Percentiles rank a stretch among this genome's conserved stretches.
phyloP scores from a whole-genome alignment of 1,140 invertebrate genomes.

The Frieseomelitta varia region DNA sequence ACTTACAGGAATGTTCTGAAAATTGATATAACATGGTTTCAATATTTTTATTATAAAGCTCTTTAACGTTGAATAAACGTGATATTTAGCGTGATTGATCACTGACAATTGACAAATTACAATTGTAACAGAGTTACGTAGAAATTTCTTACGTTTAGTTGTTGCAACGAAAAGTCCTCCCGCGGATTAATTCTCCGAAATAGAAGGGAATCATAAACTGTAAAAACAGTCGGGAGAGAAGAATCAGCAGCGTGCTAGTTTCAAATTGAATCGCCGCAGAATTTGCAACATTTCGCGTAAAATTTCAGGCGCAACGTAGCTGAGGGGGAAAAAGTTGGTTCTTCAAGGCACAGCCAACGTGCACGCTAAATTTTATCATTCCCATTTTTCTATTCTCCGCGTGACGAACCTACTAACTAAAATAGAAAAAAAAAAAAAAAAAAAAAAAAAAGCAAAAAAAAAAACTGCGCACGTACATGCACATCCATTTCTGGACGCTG shows the following conservation, averaged over 20 bases:
- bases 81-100: too few species aligned
- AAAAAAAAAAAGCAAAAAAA: not conserved
- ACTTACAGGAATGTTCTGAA: too few species aligned
- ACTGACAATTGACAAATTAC: too few species aligned
- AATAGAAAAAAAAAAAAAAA: not conserved
- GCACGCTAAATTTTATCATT: slow-evolving; percentile 26
- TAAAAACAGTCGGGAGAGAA: not conserved
- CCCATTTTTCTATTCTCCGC: slow-evolving; percentile 24
- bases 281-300: not conserved
- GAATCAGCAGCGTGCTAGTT: not conserved
- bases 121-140: not conserved
- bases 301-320: not conserved
- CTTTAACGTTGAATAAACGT: too few species aligned
- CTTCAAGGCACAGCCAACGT: not conserved
- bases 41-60: too few species aligned
- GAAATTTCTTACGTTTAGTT: not conserved
- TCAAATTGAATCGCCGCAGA: not conserved
- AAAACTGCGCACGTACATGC: too few species aligned
- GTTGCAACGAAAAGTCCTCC: not conserved
- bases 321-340: slow-evolving; percentile 2
- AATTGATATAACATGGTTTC: too few species aligned
- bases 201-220: not conserved
- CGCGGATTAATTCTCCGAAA: not conserved
- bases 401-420: not conserved
- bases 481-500: slow-evolving; percentile 5